phyloP scores from a whole-genome alignment of 2,113 vertebrate species.

The Sinocyclocheilus maitianheensis region DNA sequence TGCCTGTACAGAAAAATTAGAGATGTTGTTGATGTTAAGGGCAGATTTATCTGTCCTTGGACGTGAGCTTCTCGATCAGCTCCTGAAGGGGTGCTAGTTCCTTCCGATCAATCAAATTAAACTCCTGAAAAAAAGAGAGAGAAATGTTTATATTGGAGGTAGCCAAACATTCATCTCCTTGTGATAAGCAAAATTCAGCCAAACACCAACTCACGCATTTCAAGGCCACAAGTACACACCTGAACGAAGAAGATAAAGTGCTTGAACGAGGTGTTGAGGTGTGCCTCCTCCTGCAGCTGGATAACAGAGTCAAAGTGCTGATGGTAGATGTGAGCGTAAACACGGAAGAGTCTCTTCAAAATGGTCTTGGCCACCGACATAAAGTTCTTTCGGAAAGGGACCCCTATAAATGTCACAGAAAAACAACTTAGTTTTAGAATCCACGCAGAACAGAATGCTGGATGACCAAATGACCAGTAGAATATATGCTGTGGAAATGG shows the following conservation, averaged over 20 bases:
- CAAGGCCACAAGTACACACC: constrained; percentile 60
- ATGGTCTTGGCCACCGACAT: constrained; percentile 88
- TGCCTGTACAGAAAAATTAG: constrained; percentile 64
- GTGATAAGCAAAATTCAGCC: background rate
- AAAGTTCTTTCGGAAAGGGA: constrained; percentile 87
- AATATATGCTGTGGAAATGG: background rate
- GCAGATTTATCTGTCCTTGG: constrained; percentile 85
- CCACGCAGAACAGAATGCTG: background rate
- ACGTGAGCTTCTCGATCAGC: constrained; percentile 88
- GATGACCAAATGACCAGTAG: background rate
- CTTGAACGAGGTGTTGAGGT: constrained; percentile 88
- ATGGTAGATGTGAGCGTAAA: constrained; percentile 87
- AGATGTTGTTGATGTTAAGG: constrained; percentile 54
- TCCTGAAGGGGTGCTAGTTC: constrained; percentile 88
- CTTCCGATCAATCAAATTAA: constrained; percentile 88
- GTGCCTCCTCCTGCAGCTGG: constrained; percentile 85
- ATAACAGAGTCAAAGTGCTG: constrained; percentile 88
- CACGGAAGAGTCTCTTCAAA: constrained; percentile 82
- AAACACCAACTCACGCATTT: too few species aligned
- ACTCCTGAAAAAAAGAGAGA: constrained; percentile 73
- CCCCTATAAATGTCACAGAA: constrained; percentile 64
- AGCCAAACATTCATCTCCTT: background rate
- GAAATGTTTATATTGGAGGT: background rate
- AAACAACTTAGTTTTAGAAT: background rate
- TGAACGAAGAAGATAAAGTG: constrained; percentile 90